Evolutionary conservation across 1,140 invertebrate genomes (phyloP).

Genomic region (Anadara kagoshimensis): DNA sequence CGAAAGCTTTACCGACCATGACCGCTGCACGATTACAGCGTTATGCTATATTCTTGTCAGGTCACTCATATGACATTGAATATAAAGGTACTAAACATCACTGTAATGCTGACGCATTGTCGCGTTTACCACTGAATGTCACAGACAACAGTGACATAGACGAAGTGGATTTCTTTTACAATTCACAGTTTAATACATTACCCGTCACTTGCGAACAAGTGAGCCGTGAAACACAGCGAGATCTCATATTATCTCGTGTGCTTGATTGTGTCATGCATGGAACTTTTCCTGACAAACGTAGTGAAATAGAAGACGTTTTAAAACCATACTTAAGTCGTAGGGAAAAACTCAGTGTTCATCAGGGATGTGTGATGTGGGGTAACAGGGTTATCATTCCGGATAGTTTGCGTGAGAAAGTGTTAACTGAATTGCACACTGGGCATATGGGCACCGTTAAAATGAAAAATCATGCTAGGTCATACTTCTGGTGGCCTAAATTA

Average conservation of each 20-base stretch:
- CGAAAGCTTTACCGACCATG: conserved; percentile 49
- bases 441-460: conserved; percentile 76
- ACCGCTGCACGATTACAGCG: conserved; percentile 64
- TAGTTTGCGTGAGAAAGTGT: conserved; percentile 61
- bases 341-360: conserved; percentile 24
- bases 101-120: conserved; percentile 44
- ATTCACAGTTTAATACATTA: conserved; percentile 2
- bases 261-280: not conserved
- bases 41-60: conserved; percentile 65
- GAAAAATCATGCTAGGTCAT: conserved; percentile 75
- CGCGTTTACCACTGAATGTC: conserved; percentile 44
- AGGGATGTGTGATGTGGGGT: conserved; percentile 45
- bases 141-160: conserved; percentile 1
- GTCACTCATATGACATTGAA: conserved; percentile 67
- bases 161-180: conserved; percentile 9
- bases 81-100: conserved; percentile 36
- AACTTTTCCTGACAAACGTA: too few relatives aligned
- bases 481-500: conserved; percentile 76
- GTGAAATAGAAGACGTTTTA: conserved; percentile 5
- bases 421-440: conserved; percentile 73
- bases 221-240: not conserved
- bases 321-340: conserved; percentile 27
- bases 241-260: not conserved
- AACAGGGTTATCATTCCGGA: conserved; percentile 70
- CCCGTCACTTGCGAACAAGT: conserved; percentile 17